Evolutionary conservation across 2,797 vertebrate genomes (phyloP).

Genomic region (Enteromius argenteus): DNA sequence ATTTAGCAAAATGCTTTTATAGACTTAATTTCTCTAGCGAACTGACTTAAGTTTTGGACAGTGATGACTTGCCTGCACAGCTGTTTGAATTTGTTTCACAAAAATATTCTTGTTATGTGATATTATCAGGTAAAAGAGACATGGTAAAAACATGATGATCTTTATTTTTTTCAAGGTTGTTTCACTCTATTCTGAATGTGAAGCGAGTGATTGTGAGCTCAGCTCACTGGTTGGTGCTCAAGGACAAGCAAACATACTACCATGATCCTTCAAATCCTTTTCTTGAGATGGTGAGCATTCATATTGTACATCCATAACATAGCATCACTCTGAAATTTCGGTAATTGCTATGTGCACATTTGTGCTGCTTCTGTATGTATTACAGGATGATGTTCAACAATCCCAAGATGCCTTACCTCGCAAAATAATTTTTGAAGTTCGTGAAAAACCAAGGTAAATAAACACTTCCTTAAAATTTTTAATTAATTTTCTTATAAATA

Average conservation of each 20-base stretch:
- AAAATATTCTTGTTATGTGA: neutral
- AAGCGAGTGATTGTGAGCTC: constrained; percentile 86
- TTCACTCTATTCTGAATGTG: constrained; percentile 85
- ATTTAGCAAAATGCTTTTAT: neutral
- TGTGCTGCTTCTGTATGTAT: constrained; percentile 5
- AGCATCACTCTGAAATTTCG: neutral
- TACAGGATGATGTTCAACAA: constrained; percentile 84
- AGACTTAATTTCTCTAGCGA: neutral
- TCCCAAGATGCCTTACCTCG: constrained; percentile 86
- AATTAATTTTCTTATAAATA: neutral
- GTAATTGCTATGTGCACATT: neutral
- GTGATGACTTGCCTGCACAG: neutral
- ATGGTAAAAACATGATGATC: neutral
- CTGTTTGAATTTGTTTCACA: neutral
- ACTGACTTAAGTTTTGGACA: neutral
- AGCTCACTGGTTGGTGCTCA: constrained; percentile 86
- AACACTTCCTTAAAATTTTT: neutral
- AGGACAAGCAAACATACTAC: constrained; percentile 82
- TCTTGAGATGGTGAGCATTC: constrained; percentile 84
- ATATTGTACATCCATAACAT: neutral
- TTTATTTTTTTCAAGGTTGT: constrained; percentile 79
- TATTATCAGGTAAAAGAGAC: neutral
- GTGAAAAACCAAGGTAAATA: constrained; percentile 80
- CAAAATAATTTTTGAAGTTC: constrained; percentile 80
- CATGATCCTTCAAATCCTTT: constrained; percentile 78